Evolutionary conservation across 2,113 vertebrate genomes (phyloP).

Genomic region (Eudorcas thomsonii): DNA sequence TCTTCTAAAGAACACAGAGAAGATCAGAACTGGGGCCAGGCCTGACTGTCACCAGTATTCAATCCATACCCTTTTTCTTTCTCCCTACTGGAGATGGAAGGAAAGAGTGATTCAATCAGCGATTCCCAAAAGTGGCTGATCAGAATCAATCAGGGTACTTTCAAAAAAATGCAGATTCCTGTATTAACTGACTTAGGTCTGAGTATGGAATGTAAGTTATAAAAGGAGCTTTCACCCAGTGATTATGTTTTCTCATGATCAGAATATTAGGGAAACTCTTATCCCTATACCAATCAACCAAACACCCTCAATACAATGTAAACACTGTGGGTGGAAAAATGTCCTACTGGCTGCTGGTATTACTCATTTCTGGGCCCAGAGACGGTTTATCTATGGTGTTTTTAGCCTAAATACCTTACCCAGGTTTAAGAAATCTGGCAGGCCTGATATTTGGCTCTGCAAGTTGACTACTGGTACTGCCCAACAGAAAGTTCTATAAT

Average conservation of each 20-base stretch:
- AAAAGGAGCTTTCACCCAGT: not conserved
- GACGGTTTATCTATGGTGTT: not conserved
- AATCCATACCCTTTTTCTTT: not conserved
- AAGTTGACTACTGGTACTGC: not conserved
- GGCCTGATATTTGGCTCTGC: not conserved
- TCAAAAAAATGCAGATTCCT: constrained; percentile 10
- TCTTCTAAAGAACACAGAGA: constrained; percentile 24
- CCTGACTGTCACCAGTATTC: not conserved
- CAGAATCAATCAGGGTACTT: not conserved
- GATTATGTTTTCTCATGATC: not conserved
- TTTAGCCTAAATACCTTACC: not conserved
- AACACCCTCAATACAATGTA: not conserved
- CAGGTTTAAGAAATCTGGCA: constrained; percentile 16
- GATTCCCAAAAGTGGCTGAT: not conserved
- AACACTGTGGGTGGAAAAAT: not conserved
- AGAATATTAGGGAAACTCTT: constrained; percentile 18
- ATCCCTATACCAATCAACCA: not conserved
- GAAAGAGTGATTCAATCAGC: constrained; percentile 4
- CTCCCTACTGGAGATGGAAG: not conserved
- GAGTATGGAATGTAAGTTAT: not conserved
- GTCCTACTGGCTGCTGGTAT: not conserved
- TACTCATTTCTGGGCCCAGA: not conserved
- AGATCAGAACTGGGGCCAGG: not conserved
- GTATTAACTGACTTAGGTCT: not conserved
- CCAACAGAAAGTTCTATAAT: not conserved